A percentile compares a stretch with the other conserved stretches of the same genome.
Evolutionary conservation across 2,113 vertebrate species (phyloP).

Genomic region (Rhynchomys soricoides): DNA sequence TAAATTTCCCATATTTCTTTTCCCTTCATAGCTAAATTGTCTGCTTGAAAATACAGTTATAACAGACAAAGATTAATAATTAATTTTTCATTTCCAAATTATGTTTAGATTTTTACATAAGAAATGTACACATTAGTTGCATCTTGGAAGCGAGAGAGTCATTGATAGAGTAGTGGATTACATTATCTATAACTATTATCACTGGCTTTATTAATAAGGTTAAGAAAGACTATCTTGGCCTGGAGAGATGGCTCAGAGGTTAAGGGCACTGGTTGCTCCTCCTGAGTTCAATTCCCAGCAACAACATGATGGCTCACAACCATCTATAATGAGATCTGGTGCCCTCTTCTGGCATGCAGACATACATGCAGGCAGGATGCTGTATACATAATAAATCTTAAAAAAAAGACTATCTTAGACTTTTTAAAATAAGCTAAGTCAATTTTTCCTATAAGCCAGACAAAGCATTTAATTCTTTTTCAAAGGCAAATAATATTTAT

Average conservation of each 20-base stretch:
- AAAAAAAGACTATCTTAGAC: neutral
- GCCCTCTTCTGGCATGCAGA: too few relatives aligned
- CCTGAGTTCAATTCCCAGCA: too few relatives aligned
- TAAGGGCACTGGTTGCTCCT: too few relatives aligned
- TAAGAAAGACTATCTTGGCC: neutral
- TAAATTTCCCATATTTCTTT: neutral
- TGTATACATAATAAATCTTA: too few relatives aligned
- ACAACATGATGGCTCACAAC: too few relatives aligned
- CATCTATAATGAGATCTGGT: too few relatives aligned
- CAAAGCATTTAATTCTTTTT: neutral
- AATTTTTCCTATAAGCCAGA: neutral
- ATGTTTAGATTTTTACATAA: slow-evolving; percentile 20
- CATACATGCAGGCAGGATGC: too few relatives aligned
- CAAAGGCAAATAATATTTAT: neutral
- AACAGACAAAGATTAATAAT: slow-evolving; percentile 14
- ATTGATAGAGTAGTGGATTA: neutral
- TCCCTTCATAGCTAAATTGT: neutral
- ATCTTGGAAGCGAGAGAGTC: neutral
- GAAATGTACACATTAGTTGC: slow-evolving; percentile 13
- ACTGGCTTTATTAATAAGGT: slow-evolving; percentile 21
- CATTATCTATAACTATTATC: neutral
- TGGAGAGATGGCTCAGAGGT: too few relatives aligned
- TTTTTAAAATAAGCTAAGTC: neutral
- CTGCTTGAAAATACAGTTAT: slow-evolving; percentile 1
- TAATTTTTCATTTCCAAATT: slow-evolving; percentile 22